Conservation (phyloP, 2,888 invertebrate genomes). For the Tupiocoris notatus region DNA sequence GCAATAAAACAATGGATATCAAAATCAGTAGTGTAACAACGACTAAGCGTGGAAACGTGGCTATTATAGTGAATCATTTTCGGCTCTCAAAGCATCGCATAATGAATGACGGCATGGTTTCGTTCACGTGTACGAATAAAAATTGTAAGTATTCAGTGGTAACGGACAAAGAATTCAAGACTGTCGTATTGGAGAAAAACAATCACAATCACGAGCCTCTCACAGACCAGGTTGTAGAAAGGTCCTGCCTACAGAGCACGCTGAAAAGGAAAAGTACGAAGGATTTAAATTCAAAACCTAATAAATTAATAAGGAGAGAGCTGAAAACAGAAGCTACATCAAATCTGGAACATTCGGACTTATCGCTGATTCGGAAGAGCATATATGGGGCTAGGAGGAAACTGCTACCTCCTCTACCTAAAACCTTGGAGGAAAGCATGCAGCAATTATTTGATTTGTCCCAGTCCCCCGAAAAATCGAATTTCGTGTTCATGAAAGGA, state of each 20-base stretch:
- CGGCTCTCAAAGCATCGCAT: too few species aligned
- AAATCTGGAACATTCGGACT: constrained; percentile 6
- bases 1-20: too few species aligned
- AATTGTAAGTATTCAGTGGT: not conserved
- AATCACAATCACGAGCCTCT: constrained; percentile 11
- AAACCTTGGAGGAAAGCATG: constrained; percentile 3
- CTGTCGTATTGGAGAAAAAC: constrained; percentile 18
- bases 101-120: constrained; percentile 7
- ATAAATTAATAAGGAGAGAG: constrained; percentile 13
- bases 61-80: too few species aligned
- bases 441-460: not conserved
- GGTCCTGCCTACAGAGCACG: not conserved
- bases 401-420: not conserved
- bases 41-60: too few species aligned
- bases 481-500: too few species aligned
- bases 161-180: constrained; percentile 9
- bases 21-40: too few species aligned
- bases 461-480: too few species aligned
- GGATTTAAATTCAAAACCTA: constrained; percentile 4
- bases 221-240: constrained; percentile 10
- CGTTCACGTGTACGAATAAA: constrained; percentile 12
- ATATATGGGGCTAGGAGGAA: not conserved
- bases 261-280: not conserved
- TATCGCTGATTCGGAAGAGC: not conserved
- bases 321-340: not conserved